Conservation (phyloP, 2,113 vertebrate genomes). For the Menidia beryllina region DNA sequence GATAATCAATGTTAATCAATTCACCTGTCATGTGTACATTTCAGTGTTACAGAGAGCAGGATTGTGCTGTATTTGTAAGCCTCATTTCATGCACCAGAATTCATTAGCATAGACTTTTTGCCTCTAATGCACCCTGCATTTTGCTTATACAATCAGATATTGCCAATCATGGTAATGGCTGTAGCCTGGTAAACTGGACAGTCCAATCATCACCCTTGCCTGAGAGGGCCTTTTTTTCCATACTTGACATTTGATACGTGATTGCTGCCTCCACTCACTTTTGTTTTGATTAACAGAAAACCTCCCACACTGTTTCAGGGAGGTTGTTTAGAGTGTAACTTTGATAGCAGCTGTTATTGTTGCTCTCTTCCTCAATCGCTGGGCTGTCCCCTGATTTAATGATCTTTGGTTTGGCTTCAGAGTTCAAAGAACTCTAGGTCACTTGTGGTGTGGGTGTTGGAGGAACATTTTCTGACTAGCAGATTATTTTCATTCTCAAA, state of each 20-base stretch:
- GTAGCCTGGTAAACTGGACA: conserved; percentile 42
- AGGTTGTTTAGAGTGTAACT: conserved; percentile 33
- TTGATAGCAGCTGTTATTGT: conserved; percentile 30
- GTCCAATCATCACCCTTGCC: conserved; percentile 56
- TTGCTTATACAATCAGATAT: conserved; percentile 73
- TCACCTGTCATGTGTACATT: conserved; percentile 18
- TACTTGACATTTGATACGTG: conserved; percentile 58
- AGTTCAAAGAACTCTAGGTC: conserved; percentile 48
- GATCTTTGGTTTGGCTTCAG: conserved; percentile 29
- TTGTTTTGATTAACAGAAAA: conserved; percentile 60
- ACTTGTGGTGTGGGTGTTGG: conserved; percentile 15
- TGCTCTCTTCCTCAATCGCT: conserved; percentile 9
- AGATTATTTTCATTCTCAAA: conserved; percentile 36
- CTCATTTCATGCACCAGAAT: conserved; percentile 62
- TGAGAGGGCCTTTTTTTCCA: conserved; percentile 50
- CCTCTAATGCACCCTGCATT: conserved; percentile 57
- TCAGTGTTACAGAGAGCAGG: conserved; percentile 17
- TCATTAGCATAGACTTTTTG: conserved; percentile 62
- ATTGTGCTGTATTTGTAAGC: conserved; percentile 35
- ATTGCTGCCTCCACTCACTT: conserved; percentile 56
- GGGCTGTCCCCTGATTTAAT: conserved; percentile 15
- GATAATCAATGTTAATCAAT: conserved; percentile 8
- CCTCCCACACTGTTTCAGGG: conserved; percentile 36
- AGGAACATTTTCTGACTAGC: conserved; percentile 20
- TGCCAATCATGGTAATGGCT: conserved; percentile 71